Percentiles rank a stretch among this genome's conserved stretches.
Conservation (phyloP, 2,113 vertebrate species). For the Cyanistes caeruleus region DNA sequence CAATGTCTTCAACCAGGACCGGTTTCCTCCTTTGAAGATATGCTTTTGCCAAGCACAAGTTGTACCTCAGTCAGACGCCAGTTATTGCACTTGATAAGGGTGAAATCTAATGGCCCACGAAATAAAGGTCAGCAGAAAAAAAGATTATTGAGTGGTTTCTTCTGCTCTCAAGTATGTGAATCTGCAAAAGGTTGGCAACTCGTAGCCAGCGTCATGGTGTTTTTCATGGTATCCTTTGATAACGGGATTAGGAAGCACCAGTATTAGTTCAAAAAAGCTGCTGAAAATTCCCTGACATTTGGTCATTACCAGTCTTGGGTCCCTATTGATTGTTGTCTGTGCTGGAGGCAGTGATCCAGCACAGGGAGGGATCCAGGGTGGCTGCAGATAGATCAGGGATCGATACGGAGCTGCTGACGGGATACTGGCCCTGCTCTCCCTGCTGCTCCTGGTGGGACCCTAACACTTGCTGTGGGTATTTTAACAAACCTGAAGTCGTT, state of each 20-base stretch:
- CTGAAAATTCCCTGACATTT: constrained; percentile 14
- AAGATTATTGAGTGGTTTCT: constrained; percentile 6
- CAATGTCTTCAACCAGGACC: not conserved
- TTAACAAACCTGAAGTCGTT: not conserved
- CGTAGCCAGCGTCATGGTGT: not conserved
- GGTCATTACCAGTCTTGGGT: constrained; percentile 1
- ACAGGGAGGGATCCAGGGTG: not conserved
- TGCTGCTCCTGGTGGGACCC: not conserved
- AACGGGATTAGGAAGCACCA: constrained; percentile 44
- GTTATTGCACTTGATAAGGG: constrained; percentile 2
- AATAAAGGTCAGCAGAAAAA: constrained; percentile 61
- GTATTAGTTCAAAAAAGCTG: constrained; percentile 49
- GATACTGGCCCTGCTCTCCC: not conserved
- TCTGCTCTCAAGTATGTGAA: not conserved
- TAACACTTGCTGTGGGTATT: not conserved
- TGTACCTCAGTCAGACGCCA: not conserved
- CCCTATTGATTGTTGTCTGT: not conserved
- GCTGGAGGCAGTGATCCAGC: not conserved
- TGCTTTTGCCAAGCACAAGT: not conserved
- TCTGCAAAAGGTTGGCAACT: not conserved
- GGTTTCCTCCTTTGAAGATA: constrained; percentile 22
- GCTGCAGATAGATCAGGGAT: not conserved
- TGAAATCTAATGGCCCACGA: constrained; percentile 36
- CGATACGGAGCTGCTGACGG: accelerated
- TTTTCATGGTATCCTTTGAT: constrained; percentile 45